Conservation (phyloP, 2,888 invertebrate genomes). For the Andrena bucephala region DNA sequence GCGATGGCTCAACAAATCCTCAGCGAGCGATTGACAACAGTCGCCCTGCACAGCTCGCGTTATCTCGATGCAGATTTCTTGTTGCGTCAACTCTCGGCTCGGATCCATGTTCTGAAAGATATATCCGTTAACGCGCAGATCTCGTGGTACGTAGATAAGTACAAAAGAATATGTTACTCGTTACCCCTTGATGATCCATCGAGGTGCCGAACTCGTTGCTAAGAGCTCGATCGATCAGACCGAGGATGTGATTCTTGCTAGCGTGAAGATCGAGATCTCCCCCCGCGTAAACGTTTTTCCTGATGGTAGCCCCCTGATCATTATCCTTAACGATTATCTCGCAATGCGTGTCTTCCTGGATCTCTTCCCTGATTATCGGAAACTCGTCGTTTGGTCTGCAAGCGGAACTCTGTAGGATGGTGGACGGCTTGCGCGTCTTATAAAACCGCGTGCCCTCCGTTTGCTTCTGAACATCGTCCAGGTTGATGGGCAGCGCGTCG, state of each 20-base stretch:
- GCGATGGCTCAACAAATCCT: slow-evolving; percentile 72
- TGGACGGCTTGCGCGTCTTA: slow-evolving; percentile 9
- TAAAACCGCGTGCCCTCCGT: slow-evolving; percentile 17
- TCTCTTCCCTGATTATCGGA: slow-evolving; percentile 23
- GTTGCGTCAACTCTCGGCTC: slow-evolving; percentile 10
- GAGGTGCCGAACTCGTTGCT: slow-evolving; percentile 84
- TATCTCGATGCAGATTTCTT: slow-evolving; percentile 40
- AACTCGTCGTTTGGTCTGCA: slow-evolving; percentile 11
- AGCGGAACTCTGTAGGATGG: background rate
- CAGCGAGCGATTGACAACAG: slow-evolving; percentile 69
- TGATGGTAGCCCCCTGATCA: slow-evolving; percentile 8
- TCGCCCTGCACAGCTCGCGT: slow-evolving; percentile 72
- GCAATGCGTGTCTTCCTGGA: slow-evolving; percentile 15
- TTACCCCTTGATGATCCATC: slow-evolving; percentile 62
- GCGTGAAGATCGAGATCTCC: slow-evolving; percentile 84
- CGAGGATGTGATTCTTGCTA: slow-evolving; percentile 85
- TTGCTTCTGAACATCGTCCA: slow-evolving; percentile 9
- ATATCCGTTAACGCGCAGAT: no score
- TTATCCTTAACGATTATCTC: slow-evolving; percentile 33
- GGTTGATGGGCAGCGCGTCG: background rate
- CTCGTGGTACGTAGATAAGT: no score
- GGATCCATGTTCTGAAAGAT: slow-evolving; percentile 28
- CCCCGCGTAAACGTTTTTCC: slow-evolving; percentile 59
- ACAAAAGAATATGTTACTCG: no score
- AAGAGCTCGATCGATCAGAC: slow-evolving; percentile 85